Conservation (phyloP, 1,140 invertebrate genomes). For the Hormaphis cornu region DNA sequence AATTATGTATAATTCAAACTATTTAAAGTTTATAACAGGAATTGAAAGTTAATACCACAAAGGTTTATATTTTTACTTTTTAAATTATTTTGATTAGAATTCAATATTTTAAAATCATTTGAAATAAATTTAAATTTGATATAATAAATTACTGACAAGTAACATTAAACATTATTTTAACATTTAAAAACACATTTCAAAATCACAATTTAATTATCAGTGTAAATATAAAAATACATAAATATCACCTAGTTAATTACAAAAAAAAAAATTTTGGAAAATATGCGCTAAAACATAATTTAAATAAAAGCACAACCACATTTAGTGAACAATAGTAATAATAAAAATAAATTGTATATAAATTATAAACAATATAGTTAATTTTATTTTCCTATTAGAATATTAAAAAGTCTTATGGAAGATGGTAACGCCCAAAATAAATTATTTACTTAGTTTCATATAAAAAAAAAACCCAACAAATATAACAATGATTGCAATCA, state of each 20-base stretch:
- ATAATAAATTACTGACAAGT: no score
- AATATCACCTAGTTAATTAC: conserved; percentile 17
- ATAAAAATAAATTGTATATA: not conserved
- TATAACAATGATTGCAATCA: conserved; percentile 7
- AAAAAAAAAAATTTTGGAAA: not conserved
- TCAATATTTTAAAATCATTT: no score
- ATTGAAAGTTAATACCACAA: no score
- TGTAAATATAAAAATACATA: conserved; percentile 25
- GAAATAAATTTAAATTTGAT: not conserved
- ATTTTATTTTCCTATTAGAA: conserved; percentile 25
- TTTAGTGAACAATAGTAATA: not conserved
- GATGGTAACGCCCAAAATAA: conserved; percentile 21
- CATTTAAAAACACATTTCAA: conserved; percentile 6
- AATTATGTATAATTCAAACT: not conserved
- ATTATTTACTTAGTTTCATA: not conserved
- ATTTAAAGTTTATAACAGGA: not conserved
- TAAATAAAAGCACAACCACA: conserved; percentile 22
- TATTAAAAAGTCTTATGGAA: conserved; percentile 26
- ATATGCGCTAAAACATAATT: conserved; percentile 1
- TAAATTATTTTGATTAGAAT: not conserved
- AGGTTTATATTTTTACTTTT: no score
- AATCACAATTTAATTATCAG: not conserved
- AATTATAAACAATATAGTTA: conserved; percentile 18
- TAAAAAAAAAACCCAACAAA: conserved; percentile 1
- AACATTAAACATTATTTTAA: not conserved